Base-by-base conservation (phyloP, 2,797 vertebrate genomes). In the Echiichthys vipera region DNA sequence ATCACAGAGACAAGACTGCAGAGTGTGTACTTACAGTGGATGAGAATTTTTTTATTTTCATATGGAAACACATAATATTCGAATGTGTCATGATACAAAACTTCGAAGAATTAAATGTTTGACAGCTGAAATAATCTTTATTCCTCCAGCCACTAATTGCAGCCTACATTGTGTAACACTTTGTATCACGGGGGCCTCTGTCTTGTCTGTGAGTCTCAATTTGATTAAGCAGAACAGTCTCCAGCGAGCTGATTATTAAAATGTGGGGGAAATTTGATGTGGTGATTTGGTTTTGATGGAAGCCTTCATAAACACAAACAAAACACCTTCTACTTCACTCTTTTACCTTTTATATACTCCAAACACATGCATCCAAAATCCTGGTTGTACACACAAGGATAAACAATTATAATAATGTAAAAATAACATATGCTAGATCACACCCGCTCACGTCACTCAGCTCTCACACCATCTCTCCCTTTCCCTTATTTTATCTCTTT, bases 141-240 rank as follows among this genome's bases (percentile, higher is more conserved):
- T 53, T 50, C 36, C 12, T 65, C n/a, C n/a, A n/a, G n/a, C 6
- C n/a, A 29, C 36, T 34, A 15, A 40, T 15, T 45, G 30, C 34
- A 15, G 24, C 14, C 24, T 5, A 32, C 15, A 37, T 70, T 47
- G 29, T 53, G 8, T 14, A 2, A n/a, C n/a, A n/a, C n/a, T n/a
- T n/a, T 24, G 46, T 45, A 51, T 69, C 29, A 49, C 22, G 43
- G 59, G 34, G 8, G 22, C 62, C 50, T 64, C 39, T 54, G 17
- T 46, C 30, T n/a, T 69, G 46, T 51, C 37, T 59, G 6, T 34
- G 36, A 58, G 56, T 78, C 34, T 78, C 10, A 20, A 1, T 80
- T 43, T 76, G 53, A 80, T 84, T 84, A 83, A 81, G 76, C 65
- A 82, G 63, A 78, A 47, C 62, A 17, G 55, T 71, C 75, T 72